Evolutionary conservation across 1,140 invertebrate genomes (phyloP), one percentile per base, ranked within the genome.

Genomic region (Drosophila kohkoa): DNA sequence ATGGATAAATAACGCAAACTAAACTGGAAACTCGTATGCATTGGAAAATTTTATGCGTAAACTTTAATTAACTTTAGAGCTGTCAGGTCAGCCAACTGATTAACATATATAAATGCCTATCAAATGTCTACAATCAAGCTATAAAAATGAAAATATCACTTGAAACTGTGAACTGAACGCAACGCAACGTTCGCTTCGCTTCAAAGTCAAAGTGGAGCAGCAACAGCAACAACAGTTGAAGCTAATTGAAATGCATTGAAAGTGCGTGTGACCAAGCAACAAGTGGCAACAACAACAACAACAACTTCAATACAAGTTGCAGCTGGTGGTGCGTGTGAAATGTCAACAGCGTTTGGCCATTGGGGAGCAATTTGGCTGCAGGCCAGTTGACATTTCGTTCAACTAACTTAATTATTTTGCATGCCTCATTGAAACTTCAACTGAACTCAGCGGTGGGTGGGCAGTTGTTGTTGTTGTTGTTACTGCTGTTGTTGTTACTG

Each of bases 201-300:
- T 85, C 81, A 85, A 86, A 85, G 81, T 85, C 82, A 87, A 87
- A 83, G 80, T 87, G 85, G 82, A 87, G 82, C 82, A 75, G 25
- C 65, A 64, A 65, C 41, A 16, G 16, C 16, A 16, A 16, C 71
- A 66, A 16, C 71, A 66, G 48, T 68, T 48, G 5, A 46, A 71
- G 67, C 82, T 87, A 87, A 87, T 87, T 87, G 82, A 87, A 87
- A 87, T 87, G 82, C 82, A 87, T 87, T 87, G 82, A 83, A 87
- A 87, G 82, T 87, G 82, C 82, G 82, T 87, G 83, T 63, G 79
- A 87, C 76, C 75, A 72, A 64, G 16, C 75, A 71, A 52, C 80
- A 57, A 63, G 64, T 66, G 69, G 60, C 48, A 45, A 38, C 55
- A 58, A 55, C 5, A 45, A 55, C 5, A 45, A 45, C 62, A 72